Percentiles rank a stretch among this genome's conserved stretches.
Conservation (phyloP, 2,113 vertebrate species). For the Gila orcuttii region DNA sequence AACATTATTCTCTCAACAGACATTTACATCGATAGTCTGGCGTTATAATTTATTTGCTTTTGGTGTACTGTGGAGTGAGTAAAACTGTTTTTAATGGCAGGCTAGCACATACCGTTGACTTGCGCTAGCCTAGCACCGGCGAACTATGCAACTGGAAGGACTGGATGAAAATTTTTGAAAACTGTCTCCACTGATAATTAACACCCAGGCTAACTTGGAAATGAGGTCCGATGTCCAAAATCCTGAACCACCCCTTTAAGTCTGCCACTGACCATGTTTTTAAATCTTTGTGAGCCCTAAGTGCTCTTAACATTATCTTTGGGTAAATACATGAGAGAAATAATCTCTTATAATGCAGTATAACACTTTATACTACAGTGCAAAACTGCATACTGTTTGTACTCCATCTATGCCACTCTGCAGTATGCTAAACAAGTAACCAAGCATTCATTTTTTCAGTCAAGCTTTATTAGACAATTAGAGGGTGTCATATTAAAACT, state of each 20-base stretch:
- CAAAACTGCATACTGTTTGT: neutral
- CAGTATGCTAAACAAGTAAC: neutral
- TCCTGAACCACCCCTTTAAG: neutral
- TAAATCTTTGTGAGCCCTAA: neutral
- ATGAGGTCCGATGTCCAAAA: too few relatives aligned
- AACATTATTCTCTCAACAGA: too few relatives aligned
- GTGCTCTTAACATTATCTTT: neutral
- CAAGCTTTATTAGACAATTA: neutral
- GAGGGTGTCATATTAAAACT: neutral
- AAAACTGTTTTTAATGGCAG: too few relatives aligned
- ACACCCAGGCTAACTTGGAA: too few relatives aligned
- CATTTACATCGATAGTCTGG: too few relatives aligned
- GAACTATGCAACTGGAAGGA: too few relatives aligned
- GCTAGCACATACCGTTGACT: too few relatives aligned
- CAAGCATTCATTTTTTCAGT: neutral
- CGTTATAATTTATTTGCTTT: too few relatives aligned
- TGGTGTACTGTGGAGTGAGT: too few relatives aligned
- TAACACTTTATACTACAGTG: neutral
- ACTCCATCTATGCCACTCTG: neutral
- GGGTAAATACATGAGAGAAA: neutral
- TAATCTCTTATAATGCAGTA: neutral
- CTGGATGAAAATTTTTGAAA: too few relatives aligned
- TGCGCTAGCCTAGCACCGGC: too few relatives aligned
- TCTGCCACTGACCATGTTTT: neutral
- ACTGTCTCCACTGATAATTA: too few relatives aligned